Percentiles rank a stretch among this genome's conserved stretches.
Evolutionary conservation across 2,113 vertebrate genomes (phyloP).

Genomic region (Pseudonaja textilis): DNA sequence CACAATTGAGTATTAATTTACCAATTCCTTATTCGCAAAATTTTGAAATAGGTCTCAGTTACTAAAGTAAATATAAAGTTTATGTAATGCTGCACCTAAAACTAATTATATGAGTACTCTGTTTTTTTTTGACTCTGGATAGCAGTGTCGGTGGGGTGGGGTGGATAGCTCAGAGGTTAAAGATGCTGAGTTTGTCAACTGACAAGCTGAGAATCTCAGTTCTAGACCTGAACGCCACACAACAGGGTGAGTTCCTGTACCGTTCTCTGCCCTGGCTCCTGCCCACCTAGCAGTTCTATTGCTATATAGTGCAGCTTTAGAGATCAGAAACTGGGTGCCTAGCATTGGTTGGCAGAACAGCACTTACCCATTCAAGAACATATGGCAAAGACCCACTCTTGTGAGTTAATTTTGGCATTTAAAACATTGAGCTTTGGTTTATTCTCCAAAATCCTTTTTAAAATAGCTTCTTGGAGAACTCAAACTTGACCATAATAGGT

Average conservation of each 20-base stretch:
- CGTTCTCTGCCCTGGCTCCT: not conserved
- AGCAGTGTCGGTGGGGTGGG: not conserved
- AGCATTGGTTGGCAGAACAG: not conserved
- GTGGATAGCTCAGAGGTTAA: not conserved
- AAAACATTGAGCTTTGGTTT: not conserved
- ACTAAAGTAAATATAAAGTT: not conserved
- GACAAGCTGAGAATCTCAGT: not conserved
- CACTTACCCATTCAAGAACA: not conserved
- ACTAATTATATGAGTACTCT: not conserved
- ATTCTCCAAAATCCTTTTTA: not conserved
- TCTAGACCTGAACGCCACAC: not conserved
- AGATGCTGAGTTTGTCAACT: not conserved
- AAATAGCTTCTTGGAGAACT: not conserved
- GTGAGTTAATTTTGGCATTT: not conserved
- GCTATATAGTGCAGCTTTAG: not conserved
- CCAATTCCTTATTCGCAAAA: not conserved
- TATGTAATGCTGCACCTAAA: not conserved
- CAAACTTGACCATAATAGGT: too few relatives aligned
- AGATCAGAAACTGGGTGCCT: not conserved
- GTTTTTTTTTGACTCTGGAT: not conserved
- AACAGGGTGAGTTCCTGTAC: not conserved
- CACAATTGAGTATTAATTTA: not conserved
- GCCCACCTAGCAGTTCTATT: not conserved
- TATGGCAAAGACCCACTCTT: not conserved
- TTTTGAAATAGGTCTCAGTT: not conserved